Conservation (phyloP, 2,888 invertebrate species). For the Drosophila atroscutellata region DNA sequence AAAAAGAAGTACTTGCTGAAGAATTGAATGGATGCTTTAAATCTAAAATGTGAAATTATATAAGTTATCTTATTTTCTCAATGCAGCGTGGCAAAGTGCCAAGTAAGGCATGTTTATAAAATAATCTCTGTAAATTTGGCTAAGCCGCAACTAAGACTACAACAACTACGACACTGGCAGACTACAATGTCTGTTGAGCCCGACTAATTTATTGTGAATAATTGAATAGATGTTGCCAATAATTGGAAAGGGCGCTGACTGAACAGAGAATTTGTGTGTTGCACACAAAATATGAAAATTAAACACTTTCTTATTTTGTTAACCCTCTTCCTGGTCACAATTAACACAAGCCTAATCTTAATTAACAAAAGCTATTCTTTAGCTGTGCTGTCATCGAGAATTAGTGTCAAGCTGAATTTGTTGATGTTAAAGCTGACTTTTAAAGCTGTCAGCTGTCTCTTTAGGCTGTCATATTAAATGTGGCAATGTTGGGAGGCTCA, state of each 20-base stretch:
- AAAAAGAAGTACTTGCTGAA: neutral
- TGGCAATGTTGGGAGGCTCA: neutral
- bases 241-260: neutral
- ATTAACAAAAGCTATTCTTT: conserved; percentile 19
- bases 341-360: conserved; percentile 7
- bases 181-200: conserved; percentile 18
- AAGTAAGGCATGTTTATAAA: conserved; percentile 19
- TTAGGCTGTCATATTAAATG: conserved; percentile 14
- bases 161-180: neutral
- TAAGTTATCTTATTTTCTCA: neutral
- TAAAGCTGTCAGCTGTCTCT: conserved; percentile 1
- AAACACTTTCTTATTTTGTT: neutral
- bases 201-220: conserved; percentile 12
- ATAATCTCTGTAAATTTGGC: conserved; percentile 21
- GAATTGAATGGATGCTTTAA: neutral
- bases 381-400: conserved; percentile 6
- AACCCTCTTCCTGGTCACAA: neutral
- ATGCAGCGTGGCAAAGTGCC: conserved; percentile 14
- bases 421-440: conserved; percentile 18
- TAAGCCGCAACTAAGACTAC: conserved; percentile 21
- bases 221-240: conserved; percentile 8
- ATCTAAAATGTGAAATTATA: neutral
- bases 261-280: neutral
- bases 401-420: conserved; percentile 9
- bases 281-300: neutral